Conservation (phyloP, 2,797 vertebrate genomes). For the Simalia tracyae region DNA sequence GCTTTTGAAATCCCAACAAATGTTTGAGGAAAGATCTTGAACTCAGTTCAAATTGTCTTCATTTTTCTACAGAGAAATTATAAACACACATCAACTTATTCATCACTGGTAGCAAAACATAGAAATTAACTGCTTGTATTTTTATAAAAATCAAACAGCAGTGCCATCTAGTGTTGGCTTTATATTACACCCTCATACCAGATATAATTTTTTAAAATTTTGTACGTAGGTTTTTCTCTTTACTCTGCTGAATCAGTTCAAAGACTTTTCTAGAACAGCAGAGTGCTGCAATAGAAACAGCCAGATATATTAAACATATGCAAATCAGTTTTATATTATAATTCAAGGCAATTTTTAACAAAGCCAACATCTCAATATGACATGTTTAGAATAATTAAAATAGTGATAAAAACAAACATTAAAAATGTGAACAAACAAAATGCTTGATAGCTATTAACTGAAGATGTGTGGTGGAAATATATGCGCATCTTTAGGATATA, state of each 20-base stretch:
- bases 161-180: conserved; percentile 18
- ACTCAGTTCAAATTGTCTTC: neutral
- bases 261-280: neutral
- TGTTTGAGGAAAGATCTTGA: neutral
- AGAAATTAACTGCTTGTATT: neutral
- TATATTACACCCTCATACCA: neutral
- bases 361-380: neutral
- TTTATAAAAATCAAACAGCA: neutral
- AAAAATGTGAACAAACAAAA: neutral
- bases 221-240: neutral
- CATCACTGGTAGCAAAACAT: neutral
- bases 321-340: neutral
- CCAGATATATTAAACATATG: neutral
- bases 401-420: neutral
- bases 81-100: neutral
- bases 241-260: neutral
- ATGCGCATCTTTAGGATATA: neutral
- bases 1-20: neutral
- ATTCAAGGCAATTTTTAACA: neutral
- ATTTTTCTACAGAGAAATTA: neutral
- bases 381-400: neutral
- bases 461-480: neutral
- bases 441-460: neutral
- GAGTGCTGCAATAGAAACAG: neutral
- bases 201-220: neutral